Conservation (phyloP, 2,113 vertebrate genomes). For the Amphilophus citrinellus region DNA sequence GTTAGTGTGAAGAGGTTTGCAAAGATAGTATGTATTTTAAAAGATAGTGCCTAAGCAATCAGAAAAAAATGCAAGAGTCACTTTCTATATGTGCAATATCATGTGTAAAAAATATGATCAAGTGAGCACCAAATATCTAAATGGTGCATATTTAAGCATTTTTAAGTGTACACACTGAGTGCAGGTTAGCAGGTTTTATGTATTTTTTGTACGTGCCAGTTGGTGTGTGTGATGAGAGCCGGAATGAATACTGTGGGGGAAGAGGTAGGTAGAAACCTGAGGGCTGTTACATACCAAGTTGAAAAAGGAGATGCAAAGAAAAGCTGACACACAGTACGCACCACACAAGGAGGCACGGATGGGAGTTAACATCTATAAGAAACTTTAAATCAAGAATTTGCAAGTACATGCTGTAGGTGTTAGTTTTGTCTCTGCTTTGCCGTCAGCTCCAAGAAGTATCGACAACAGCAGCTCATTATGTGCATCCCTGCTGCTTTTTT, state of each 20-base stretch:
- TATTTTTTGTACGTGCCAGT: constrained; percentile 18
- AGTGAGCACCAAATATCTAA: not conserved
- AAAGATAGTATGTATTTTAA: not conserved
- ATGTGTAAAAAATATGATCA: not conserved
- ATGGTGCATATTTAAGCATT: not conserved
- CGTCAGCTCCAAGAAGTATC: not conserved
- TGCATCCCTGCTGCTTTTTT: constrained; percentile 29
- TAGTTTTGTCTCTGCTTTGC: not conserved
- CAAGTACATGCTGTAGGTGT: constrained; percentile 10
- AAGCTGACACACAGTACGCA: constrained; percentile 14
- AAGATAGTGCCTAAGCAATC: not conserved
- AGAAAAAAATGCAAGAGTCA: not conserved
- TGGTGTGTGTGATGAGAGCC: constrained; percentile 5
- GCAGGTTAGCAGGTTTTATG: not conserved
- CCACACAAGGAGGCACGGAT: not conserved
- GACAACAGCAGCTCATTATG: constrained; percentile 1
- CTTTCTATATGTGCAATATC: not conserved
- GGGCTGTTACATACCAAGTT: constrained; percentile 35
- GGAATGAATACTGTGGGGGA: constrained; percentile 3
- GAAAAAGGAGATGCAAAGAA: constrained; percentile 12
- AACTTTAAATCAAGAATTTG: constrained; percentile 7
- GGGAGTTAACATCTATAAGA: constrained; percentile 14
- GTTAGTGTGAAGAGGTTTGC: not conserved
- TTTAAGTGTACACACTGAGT: not conserved
- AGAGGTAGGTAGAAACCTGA: constrained; percentile 46